Base-by-base conservation (phyloP, 37 sponge, comb jelly and placozoan genomes). In the Aplysina aerophoba region DNA sequence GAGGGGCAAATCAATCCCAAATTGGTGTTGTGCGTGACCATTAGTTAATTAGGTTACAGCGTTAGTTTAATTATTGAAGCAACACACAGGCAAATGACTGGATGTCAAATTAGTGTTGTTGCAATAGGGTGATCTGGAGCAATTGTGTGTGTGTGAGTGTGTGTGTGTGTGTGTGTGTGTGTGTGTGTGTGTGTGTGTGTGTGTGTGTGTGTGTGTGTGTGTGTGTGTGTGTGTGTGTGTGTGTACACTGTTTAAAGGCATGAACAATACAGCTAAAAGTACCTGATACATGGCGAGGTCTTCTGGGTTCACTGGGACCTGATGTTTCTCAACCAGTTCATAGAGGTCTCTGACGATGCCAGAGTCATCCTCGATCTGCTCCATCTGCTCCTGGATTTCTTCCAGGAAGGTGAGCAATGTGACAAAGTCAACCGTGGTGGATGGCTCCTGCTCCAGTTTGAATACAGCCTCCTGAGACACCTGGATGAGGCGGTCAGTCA, bases 291-390 rank as follows among this genome's bases (percentile, higher is more conserved):
- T 81, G 25, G 99, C 97, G 53, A 92, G 55, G 60, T 98, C 99
- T 60, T 98, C 99, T 59, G 99, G 97, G 21, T 86, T 82, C 3
- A 88, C 91, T 31, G 99, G 99, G 4, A 98, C 99, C 44, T 91
- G 85, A 82, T 91, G 96, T 86, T 89, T 91, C 21, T 98, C 95
- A 3, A 98, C 86, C 33, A 98, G 84, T 14, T 94, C 95, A 81
- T 96, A 98, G 83, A 98, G 82, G 27, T 92, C 97, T 58, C 85
- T 90, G 59, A 96, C 92, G 17, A 88, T 87, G 8, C 66, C 74
- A 13, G 90, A 73, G 17, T 98, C 97, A 15, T 92, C 87, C 39
- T 98, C 99, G 17, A 94, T 58, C 24, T 72, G 77, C 38, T 89
- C 87, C n/a, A 92, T 89, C 69, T 89, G 74, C 36, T 86, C 87